Evolutionary conservation across 2,888 invertebrate species (phyloP), one percentile per base, ranked within the genome.

Genomic region (Automeris io): DNA sequence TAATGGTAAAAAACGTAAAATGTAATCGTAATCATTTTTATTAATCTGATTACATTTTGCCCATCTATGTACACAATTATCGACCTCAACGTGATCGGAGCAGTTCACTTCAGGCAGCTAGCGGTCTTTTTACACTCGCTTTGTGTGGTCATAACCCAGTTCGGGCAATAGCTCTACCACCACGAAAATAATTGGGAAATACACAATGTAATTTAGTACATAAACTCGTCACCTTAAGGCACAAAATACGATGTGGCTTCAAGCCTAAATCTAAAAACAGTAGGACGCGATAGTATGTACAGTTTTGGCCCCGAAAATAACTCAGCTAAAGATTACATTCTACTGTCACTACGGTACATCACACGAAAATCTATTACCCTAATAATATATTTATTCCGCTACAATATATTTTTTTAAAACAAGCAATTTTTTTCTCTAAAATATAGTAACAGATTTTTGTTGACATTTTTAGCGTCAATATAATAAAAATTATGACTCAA

Each of bases 231-330:
- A 45, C 58, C 70, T 54, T 78, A 83, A 82, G 83, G 82, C 83
- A 82, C 74, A 65, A 76, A 71, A 64, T 70, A 68, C 61, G 72
- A 70, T 54, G 57, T 49, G 79, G 79, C 81, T 81, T 75, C 43
- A 61, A 80, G 81, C 82, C 74, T 56, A 57, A 50, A 53, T 55
- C 52, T 47, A 51, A 45, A 57, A 54, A 43, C 43, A 33, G 44
- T 46, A 70, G 66, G 66, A 70, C 57, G 45, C 60, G 43, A 57
- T 41, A 51, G 41, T 72, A 67, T 72, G 57, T 70, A 76, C 70
- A 75, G 61, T 57, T 57, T 79, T 75, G 78, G 78, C 75, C 77
- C 81, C 40, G 47, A 50, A 46, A 50, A 43, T 31, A 43, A 47
- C 24, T 18, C 18, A 11, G 22, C 18, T 22, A 37, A 23, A 32